Base-by-base conservation (phyloP, 2,113 vertebrate genomes). In the Elephas maximus region DNA sequence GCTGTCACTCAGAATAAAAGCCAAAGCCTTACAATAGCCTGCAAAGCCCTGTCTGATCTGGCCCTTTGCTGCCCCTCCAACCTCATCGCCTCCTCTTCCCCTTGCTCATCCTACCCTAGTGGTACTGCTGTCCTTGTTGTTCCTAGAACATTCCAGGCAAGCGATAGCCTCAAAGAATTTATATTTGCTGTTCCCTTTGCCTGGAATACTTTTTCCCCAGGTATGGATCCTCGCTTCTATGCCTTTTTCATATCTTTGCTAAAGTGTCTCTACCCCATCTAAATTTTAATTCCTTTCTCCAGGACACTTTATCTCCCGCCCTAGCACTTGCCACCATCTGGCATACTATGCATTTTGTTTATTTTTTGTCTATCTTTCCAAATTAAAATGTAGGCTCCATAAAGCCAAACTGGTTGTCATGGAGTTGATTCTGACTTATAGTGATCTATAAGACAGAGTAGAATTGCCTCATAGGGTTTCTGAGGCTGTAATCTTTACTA, bases 1-100 rank as follows among this genome's bases (percentile, higher is more conserved):
- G 45, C 8, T 30, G 65, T 74, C 73, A 79, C n/a, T 76, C 65
- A 33, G 57, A 93, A 53, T 93, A 84, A 94, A 88, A 92, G 24
- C 67, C 53, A 60, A 37, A 69, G 76, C 41, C 67, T 94, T 14
- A 44, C 3, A 7, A 28, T 51, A n/a, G 11, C 73, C 78, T 53
- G 0, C 48, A 30, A 51, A 79, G 60, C 60, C 20, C 24, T 48
- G 48, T 17, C 17, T 7, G 30, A 41, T 33, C 14, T 24, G 63
- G 37, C 78, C 63, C 20, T 45, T 41, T 65, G 51, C 20, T 69
- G 26, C n/a, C 74, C 53, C 71, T 79, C 65, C 82, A 82, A 84
- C 30, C 28, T 48, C 20, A 24, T 65, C 18, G 33, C 14, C 23
- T 88, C 0, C 78, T 80, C 30, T 12, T 18, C 78, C n/a, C 18